phyloP scores from a whole-genome alignment of 1,140 invertebrate species.

The Euura saliciscinereae region DNA sequence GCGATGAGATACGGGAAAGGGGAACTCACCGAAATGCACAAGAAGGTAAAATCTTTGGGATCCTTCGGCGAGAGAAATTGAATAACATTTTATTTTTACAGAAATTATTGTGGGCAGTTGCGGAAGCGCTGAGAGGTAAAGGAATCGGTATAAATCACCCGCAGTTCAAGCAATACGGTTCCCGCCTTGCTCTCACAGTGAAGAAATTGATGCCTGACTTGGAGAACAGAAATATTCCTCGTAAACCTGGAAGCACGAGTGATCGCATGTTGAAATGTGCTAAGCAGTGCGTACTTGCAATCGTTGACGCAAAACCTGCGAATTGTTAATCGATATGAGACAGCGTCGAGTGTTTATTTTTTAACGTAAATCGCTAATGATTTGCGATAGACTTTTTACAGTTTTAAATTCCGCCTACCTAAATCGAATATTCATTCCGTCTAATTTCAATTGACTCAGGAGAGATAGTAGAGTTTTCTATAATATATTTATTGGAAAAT shows the following conservation, averaged over 20 bases:
- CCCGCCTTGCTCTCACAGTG: slow-evolving; percentile 62
- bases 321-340: slow-evolving; percentile 4
- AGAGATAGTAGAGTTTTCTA: too few relatives aligned
- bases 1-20: slow-evolving; percentile 31
- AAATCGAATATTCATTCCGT: neutral
- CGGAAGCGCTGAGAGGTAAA: slow-evolving; percentile 67
- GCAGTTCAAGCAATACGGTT: slow-evolving; percentile 68
- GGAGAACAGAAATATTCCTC: slow-evolving; percentile 50
- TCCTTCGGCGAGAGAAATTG: neutral
- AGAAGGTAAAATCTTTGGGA: slow-evolving; percentile 60
- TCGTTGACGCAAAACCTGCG: slow-evolving; percentile 54
- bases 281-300: slow-evolving; percentile 64
- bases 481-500: too few relatives aligned
- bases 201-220: slow-evolving; percentile 61
- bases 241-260: slow-evolving; percentile 59
- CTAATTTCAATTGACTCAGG: too few relatives aligned
- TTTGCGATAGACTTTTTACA: too few relatives aligned
- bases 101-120: slow-evolving; percentile 75
- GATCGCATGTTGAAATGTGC: slow-evolving; percentile 68
- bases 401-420: neutral
- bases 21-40: slow-evolving; percentile 67
- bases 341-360: neutral
- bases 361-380: too few relatives aligned
- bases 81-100: slow-evolving; percentile 46
- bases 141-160: slow-evolving; percentile 68